Conservation (phyloP, 1,140 invertebrate species). For the Pseudoatta argentina region DNA sequence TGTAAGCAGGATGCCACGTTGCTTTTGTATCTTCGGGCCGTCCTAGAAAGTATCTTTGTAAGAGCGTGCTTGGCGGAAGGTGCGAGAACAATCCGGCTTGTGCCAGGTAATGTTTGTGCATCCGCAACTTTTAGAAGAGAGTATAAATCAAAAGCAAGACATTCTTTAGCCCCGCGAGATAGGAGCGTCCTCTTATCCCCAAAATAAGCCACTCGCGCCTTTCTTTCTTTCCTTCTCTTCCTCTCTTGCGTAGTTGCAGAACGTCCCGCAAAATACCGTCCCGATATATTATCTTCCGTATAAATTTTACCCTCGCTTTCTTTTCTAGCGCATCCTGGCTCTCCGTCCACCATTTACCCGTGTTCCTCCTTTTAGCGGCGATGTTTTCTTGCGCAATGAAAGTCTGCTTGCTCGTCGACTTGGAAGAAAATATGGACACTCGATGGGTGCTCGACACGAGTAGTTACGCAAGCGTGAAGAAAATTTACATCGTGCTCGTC, state of each 20-base stretch:
- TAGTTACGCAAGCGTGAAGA: slow-evolving; percentile 25
- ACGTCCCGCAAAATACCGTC: slow-evolving; percentile 49
- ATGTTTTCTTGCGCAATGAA: slow-evolving; percentile 52
- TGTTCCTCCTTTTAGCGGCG: not conserved
- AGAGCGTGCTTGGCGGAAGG: slow-evolving; percentile 27
- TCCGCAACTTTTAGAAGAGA: slow-evolving; percentile 68
- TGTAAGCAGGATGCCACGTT: slow-evolving; percentile 45
- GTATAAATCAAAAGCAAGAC: slow-evolving; percentile 79
- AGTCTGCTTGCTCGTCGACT: slow-evolving; percentile 28
- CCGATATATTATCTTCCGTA: slow-evolving; percentile 63
- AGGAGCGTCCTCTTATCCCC: slow-evolving; percentile 56
- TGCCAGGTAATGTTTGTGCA: slow-evolving; percentile 71
- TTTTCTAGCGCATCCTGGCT: not conserved
- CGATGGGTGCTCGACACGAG: slow-evolving; percentile 36
- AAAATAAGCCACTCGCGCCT: slow-evolving; percentile 78
- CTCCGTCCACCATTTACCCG: not conserved
- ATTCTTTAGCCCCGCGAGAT: slow-evolving; percentile 72
- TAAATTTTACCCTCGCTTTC: slow-evolving; percentile 64
- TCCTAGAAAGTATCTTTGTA: slow-evolving; percentile 48
- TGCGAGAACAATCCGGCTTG: slow-evolving; percentile 66
- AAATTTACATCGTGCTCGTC: not conserved
- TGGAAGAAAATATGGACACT: slow-evolving; percentile 29
- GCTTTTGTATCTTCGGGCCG: slow-evolving; percentile 64
- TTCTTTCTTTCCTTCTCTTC: not conserved
- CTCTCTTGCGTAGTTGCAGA: slow-evolving; percentile 1